phyloP scores from a whole-genome alignment of 2,113 vertebrate species.

The Madoqua kirkii region DNA sequence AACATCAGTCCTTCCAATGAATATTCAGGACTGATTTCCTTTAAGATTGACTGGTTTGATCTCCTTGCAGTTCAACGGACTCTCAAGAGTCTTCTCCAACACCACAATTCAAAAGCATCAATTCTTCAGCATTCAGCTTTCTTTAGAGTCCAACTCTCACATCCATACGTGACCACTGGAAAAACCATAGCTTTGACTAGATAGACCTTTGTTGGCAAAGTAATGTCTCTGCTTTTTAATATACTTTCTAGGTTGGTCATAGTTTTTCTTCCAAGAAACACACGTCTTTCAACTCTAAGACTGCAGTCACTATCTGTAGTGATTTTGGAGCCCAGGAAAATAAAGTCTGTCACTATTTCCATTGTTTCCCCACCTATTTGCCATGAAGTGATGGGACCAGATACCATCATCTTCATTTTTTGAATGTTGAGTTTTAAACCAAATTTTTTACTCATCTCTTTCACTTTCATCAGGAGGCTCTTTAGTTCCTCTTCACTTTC shows the following conservation, averaged over 20 bases:
- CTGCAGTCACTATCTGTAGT: neutral
- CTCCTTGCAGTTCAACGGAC: neutral
- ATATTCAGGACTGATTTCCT: neutral
- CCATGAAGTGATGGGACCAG: neutral
- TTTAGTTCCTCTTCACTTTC: neutral
- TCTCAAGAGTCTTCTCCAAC: neutral
- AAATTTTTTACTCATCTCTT: neutral
- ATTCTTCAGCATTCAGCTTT: neutral
- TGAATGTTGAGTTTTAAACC: neutral
- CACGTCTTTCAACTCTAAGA: rapidly evolving
- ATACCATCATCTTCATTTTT: neutral
- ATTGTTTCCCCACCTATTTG: neutral
- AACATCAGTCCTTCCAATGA: neutral
- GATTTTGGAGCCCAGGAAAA: neutral
- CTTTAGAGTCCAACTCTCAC: neutral
- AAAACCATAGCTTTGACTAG: neutral
- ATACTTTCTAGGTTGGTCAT: neutral
- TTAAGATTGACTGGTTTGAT: neutral
- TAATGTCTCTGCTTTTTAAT: neutral
- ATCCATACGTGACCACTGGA: neutral
- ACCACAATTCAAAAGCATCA: neutral
- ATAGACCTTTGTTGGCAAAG: neutral
- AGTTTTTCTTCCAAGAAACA: neutral
- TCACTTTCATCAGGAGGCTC: neutral
- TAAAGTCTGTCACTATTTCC: neutral